Conservation (phyloP, 2,888 invertebrate species). For the Labia minor region DNA sequence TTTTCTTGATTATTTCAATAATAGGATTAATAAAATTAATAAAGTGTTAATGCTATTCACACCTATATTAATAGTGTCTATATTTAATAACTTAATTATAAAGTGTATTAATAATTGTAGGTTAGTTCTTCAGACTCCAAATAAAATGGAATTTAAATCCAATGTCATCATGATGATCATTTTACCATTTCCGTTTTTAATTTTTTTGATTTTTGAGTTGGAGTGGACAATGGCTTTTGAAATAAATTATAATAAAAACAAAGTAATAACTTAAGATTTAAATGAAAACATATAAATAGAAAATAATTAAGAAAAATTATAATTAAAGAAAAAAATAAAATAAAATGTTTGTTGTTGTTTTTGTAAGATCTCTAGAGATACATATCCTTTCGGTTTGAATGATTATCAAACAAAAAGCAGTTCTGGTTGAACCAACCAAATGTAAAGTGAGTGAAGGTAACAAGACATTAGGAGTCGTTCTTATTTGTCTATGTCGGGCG, state of each 20-base stretch:
- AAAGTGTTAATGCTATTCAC: too few species aligned
- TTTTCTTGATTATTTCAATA: too few species aligned
- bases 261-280: background rate
- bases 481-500: conserved; percentile 1
- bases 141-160: too few species aligned
- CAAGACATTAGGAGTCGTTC: background rate
- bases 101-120: too few species aligned
- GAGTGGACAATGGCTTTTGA: background rate
- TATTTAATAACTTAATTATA: too few species aligned
- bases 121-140: too few species aligned
- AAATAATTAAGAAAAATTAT: too few species aligned
- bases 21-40: too few species aligned
- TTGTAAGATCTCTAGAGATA: background rate
- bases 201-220: background rate
- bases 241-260: background rate
- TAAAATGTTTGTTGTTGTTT: background rate
- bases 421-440: conserved; percentile 13
- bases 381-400: background rate
- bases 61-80: too few species aligned
- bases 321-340: background rate
- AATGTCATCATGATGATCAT: too few species aligned
- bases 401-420: background rate
- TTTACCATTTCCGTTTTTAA: too few species aligned
- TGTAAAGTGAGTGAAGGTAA: background rate
- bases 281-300: too few species aligned